A percentile compares a stretch with the other conserved stretches of the same genome.
Evolutionary conservation across 2,113 vertebrate genomes (phyloP).

Genomic region (Athene cunicularia): DNA sequence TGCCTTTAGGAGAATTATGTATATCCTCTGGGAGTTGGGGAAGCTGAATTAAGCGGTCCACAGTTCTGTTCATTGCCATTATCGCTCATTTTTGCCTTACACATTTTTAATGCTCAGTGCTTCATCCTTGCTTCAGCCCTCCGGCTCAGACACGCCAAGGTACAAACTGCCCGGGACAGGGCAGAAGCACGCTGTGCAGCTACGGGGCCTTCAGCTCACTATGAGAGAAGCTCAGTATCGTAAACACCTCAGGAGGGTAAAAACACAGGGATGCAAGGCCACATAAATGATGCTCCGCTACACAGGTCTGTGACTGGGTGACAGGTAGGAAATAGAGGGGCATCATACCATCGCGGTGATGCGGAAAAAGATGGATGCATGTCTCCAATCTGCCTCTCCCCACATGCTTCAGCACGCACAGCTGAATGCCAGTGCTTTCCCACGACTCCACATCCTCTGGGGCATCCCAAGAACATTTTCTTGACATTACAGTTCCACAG

Average conservation of each 20-base stretch:
- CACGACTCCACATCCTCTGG: background rate
- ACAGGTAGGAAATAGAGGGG: background rate
- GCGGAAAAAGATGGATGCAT: background rate
- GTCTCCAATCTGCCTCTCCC: background rate
- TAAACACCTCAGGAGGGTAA: background rate
- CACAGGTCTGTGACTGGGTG: background rate
- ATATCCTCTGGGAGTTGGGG: background rate
- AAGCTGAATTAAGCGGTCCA: background rate
- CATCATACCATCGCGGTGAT: accelerated
- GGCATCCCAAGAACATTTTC: background rate
- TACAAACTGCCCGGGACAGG: background rate
- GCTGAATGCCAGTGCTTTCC: background rate
- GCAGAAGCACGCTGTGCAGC: background rate
- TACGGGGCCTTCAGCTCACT: background rate
- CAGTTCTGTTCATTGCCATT: background rate
- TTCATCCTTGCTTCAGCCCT: background rate
- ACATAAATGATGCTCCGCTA: background rate
- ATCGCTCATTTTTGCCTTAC: background rate
- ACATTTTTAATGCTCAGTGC: accelerated
- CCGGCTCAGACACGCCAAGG: background rate
- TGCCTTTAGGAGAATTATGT: background rate
- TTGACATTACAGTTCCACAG: accelerated
- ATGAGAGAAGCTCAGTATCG: accelerated
- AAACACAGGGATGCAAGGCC: accelerated
- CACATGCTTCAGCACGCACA: background rate